Evolutionary conservation across 2,113 vertebrate species (phyloP).

Genomic region (Colinus virginianus): DNA sequence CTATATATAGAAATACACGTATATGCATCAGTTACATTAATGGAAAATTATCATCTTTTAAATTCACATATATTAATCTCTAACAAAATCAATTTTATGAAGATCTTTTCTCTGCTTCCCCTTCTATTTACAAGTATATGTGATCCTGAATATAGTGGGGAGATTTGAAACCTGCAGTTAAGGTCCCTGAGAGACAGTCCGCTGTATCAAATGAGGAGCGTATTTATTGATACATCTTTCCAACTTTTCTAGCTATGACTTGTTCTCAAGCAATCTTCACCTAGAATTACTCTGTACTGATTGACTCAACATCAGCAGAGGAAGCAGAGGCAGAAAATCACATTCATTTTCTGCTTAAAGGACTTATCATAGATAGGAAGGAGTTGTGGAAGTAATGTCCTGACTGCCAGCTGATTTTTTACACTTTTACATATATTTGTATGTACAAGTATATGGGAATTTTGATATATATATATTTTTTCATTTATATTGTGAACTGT

Average conservation of each 20-base stretch:
- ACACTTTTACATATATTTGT: background rate
- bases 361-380: background rate
- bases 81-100: background rate
- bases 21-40: accelerated
- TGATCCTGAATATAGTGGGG: background rate
- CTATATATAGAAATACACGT: background rate
- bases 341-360: background rate
- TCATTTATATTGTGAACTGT: background rate
- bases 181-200: background rate
- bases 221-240: background rate
- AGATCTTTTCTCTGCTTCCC: background rate
- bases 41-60: background rate
- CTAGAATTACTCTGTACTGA: background rate
- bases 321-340: background rate
- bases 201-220: accelerated
- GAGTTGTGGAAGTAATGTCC: background rate
- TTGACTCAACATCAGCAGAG: background rate
- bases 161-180: background rate
- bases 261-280: background rate
- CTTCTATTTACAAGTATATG: background rate
- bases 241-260: background rate
- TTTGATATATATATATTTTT: background rate
- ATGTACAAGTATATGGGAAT: background rate
- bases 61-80: background rate
- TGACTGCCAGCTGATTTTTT: background rate